phyloP scores from a whole-genome alignment of 2,888 invertebrate genomes.

The Nymphalis polychloros region DNA sequence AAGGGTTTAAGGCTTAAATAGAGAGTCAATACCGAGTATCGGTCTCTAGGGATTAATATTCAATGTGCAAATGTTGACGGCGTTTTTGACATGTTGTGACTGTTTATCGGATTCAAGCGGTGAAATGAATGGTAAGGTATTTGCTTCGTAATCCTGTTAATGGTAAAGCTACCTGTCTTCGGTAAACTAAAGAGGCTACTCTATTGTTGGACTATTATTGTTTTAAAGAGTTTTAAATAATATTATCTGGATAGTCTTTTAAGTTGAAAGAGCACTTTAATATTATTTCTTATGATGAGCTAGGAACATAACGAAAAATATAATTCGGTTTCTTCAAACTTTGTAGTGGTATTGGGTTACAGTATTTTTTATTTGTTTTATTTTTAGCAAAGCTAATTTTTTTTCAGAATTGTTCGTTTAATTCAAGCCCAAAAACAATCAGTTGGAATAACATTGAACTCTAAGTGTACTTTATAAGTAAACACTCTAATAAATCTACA shows the following conservation, averaged over 20 bases:
- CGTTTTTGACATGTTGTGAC: conserved; percentile 76
- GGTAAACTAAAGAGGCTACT: conserved; percentile 1
- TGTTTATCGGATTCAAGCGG: conserved; percentile 57
- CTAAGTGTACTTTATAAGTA: too few relatives aligned
- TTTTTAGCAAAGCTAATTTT: too few relatives aligned
- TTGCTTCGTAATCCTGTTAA: conserved; percentile 64
- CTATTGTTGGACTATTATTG: background rate
- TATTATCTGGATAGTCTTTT: background rate
- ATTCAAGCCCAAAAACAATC: too few relatives aligned
- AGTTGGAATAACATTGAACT: too few relatives aligned
- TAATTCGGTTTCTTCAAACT: too few relatives aligned
- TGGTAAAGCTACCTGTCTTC: conserved; percentile 58
- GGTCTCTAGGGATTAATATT: conserved; percentile 57
- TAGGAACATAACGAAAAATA: too few relatives aligned
- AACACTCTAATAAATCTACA: too few relatives aligned
- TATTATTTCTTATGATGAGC: background rate
- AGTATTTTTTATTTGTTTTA: too few relatives aligned
- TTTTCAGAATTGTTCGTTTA: too few relatives aligned
- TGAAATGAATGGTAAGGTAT: conserved; percentile 37
- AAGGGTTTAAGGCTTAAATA: conserved; percentile 56
- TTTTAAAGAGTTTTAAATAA: background rate
- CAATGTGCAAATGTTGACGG: conserved; percentile 60
- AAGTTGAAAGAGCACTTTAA: background rate
- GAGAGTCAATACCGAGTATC: conserved; percentile 40
- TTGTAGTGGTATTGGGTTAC: too few relatives aligned